phyloP scores from a whole-genome alignment of 2,113 vertebrate species.

The Elephantulus edwardii region DNA sequence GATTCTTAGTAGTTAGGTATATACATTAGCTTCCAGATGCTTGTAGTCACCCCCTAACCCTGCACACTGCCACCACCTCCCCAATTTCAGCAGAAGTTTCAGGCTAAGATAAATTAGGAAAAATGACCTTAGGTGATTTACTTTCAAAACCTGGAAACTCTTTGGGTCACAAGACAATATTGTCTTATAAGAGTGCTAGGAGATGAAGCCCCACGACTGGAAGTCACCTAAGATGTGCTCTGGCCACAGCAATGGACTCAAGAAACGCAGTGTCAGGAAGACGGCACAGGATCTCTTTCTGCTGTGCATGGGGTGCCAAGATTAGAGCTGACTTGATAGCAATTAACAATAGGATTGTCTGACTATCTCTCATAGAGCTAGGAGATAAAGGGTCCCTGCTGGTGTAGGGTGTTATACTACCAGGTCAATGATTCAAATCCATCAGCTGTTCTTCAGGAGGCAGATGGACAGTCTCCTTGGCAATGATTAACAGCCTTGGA shows the following conservation, averaged over 20 bases:
- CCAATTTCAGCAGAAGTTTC: not conserved
- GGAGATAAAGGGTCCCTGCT: not conserved
- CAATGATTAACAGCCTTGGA: no score
- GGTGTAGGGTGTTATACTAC: not conserved
- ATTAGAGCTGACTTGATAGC: not conserved
- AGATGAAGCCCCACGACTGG: not conserved
- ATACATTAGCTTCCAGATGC: not conserved
- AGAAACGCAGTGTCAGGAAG: no score
- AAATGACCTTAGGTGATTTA: not conserved
- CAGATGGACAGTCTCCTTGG: no score
- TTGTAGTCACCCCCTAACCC: not conserved
- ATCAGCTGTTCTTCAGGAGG: no score
- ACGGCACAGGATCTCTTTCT: not conserved
- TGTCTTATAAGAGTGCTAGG: not conserved
- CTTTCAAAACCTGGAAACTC: not conserved
- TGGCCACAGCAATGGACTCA: not conserved
- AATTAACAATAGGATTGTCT: not conserved
- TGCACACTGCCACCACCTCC: no score
- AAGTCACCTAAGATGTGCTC: not conserved
- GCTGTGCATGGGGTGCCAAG: not conserved
- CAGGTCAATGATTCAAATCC: no score
- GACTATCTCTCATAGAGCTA: not conserved
- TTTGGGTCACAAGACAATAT: no score
- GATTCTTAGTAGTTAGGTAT: not conserved
- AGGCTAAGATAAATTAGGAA: not conserved